phyloP scores from a whole-genome alignment of 64 coral and sea anemone genomes.

The Actinia tenebrosa region DNA sequence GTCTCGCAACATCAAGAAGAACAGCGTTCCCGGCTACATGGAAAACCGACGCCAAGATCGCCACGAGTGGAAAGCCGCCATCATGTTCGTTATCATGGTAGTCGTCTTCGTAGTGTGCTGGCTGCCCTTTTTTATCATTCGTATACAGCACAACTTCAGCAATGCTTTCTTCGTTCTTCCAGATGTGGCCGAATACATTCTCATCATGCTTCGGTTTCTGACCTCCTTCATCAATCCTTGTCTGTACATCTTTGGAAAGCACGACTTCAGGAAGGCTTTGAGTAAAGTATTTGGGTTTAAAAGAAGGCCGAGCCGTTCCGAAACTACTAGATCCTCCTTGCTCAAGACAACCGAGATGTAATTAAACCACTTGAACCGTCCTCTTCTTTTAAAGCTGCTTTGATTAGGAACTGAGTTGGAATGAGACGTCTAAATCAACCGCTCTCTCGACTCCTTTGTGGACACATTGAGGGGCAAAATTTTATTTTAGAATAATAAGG shows the following conservation, averaged over 20 bases:
- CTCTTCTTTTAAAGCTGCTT: no score
- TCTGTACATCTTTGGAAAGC: conserved; percentile 72
- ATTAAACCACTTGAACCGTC: not conserved
- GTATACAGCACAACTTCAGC: conserved; percentile 38
- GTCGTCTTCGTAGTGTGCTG: conserved; percentile 46
- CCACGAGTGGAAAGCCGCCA: conserved; percentile 53
- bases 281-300: not conserved
- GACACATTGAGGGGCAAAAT: no score
- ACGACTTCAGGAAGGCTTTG: conserved; percentile 63
- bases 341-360: conserved; percentile 21
- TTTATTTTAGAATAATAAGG: no score
- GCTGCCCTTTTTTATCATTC: conserved; percentile 50
- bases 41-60: conserved; percentile 27
- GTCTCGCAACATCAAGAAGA: conserved; percentile 50
- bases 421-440: no score
- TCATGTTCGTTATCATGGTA: conserved; percentile 58
- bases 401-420: no score
- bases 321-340: conserved; percentile 9
- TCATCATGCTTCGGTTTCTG: conserved; percentile 39
- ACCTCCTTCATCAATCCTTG: conserved; percentile 67
- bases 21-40: conserved; percentile 43
- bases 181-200: conserved; percentile 8
- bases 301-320: not conserved
- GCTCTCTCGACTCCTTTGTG: not conserved
- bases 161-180: conserved; percentile 27